Evolutionary conservation across 2,888 invertebrate species (phyloP).

Genomic region (Cacoxenus indagator): DNA sequence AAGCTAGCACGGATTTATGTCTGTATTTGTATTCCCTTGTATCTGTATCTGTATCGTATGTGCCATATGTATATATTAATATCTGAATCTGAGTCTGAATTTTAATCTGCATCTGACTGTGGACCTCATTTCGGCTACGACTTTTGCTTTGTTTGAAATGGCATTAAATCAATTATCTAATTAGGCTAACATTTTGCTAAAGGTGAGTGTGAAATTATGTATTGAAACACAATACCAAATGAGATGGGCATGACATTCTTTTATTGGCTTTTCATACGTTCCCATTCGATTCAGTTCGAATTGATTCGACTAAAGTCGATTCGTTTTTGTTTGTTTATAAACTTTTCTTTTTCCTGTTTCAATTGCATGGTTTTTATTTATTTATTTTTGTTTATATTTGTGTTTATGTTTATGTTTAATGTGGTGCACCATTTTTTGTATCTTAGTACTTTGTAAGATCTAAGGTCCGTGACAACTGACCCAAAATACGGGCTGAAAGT

Average conservation of each 20-base stretch:
- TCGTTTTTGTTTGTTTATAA: neutral
- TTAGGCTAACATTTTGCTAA: constrained; percentile 60
- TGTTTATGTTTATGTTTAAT: neutral
- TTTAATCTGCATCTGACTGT: neutral
- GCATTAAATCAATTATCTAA: constrained; percentile 62
- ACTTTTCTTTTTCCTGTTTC: neutral
- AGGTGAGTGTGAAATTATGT: constrained; percentile 16
- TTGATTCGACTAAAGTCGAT: too few species aligned
- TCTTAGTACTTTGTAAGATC: too few species aligned
- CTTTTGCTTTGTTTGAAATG: constrained; percentile 54
- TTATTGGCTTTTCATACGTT: neutral
- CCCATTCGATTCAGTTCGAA: neutral
- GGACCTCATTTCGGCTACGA: neutral
- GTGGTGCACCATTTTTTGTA: too few species aligned
- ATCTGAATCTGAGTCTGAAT: neutral
- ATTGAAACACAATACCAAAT: neutral
- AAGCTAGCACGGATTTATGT: neutral
- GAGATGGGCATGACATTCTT: neutral
- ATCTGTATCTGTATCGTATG: constrained; percentile 16
- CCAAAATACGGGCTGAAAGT: too few species aligned
- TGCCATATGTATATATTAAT: constrained; percentile 32
- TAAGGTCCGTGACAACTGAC: too few species aligned
- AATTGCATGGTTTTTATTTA: neutral
- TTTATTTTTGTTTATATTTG: neutral
- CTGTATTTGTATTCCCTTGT: neutral